Evolutionary conservation across 2,888 invertebrate species (phyloP).

Genomic region (Drosophila dives): DNA sequence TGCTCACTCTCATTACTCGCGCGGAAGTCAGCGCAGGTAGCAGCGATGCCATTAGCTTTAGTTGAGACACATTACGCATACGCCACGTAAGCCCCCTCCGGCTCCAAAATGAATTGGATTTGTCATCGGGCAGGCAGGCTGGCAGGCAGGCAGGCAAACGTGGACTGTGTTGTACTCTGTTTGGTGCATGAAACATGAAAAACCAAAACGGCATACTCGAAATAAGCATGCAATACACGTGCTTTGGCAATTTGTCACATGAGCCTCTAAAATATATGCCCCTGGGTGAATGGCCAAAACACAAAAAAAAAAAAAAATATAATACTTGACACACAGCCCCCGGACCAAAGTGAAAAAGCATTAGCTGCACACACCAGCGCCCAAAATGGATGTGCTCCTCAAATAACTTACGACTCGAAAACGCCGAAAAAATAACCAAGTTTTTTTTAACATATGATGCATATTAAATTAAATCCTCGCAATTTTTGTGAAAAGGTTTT

Average conservation of each 20-base stretch:
- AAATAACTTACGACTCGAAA: slow-evolving; percentile 11
- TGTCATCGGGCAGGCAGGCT: slow-evolving; percentile 56
- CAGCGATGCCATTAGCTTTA: slow-evolving; percentile 65
- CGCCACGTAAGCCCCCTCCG: slow-evolving; percentile 59
- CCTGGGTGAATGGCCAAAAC: slow-evolving; percentile 63
- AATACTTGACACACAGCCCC: slow-evolving; percentile 46
- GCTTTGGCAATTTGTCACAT: slow-evolving; percentile 81
- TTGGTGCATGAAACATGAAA: slow-evolving; percentile 19
- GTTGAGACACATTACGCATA: slow-evolving; percentile 74
- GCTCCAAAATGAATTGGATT: slow-evolving; percentile 76
- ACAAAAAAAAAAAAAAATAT: not conserved
- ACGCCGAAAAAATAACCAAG: not conserved
- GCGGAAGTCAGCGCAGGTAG: slow-evolving; percentile 53
- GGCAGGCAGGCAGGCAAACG: slow-evolving; percentile 26
- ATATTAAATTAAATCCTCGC: not conserved
- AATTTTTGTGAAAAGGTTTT: not conserved
- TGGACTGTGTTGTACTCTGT: not conserved
- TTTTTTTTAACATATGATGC: not conserved
- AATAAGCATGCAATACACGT: slow-evolving; percentile 81
- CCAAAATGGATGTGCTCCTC: slow-evolving; percentile 19
- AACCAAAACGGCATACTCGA: slow-evolving; percentile 22
- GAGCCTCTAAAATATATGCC: slow-evolving; percentile 83
- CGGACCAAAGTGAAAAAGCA: slow-evolving; percentile 56
- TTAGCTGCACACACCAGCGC: slow-evolving; percentile 47
- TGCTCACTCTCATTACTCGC: slow-evolving; percentile 42